Base-by-base conservation (phyloP, 2,797 vertebrate species). In the Phataginus tetradactyla region DNA sequence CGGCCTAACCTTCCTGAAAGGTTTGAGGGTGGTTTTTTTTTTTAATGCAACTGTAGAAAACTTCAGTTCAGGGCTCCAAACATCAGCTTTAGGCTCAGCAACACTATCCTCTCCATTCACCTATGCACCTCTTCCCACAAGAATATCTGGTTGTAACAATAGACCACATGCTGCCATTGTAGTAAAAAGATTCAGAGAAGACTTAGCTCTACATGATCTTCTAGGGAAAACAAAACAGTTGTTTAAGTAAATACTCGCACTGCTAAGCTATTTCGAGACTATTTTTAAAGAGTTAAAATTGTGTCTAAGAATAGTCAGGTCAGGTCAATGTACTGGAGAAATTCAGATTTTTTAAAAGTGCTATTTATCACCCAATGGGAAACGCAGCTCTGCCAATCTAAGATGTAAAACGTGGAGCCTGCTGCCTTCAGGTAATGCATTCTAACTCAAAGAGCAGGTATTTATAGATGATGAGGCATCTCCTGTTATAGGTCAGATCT, bases 281-380 rank as follows among this genome's bases (percentile, higher is more conserved):
- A 86, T 96, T 93, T 96, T 97, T 94, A 95, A 95, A 96, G 75
- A 45, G 68, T 90, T 92, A 66, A 89, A 95, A 66, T 63, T 89
- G n/a, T 66, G 71, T 77, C 89, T 94, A 92, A 94, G 80, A 95
- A 93, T 77, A 94, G 86, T 86, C 57, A 61, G 81, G 34, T 94
- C 71, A 79, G 80, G 96, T 83, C 90, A 90, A 69, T 34, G 29
- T 90, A 66, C 79, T 88, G 8, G 49, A 55, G 49, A 94, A 86
- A 91, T 81, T 96, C 86, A 34, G 59, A 90, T 89, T 96, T 88
- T 45, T 83, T 72, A 71, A 94, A 78, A 45, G 68, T 93, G n/a
- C 69, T 91, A 61, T 84, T 91, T 96, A 85, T 25, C 15, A 85
- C 72, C 94, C 86, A 93, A 79, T 75, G 80, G 84, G 86, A 92